Base-by-base conservation (phyloP, 2,888 invertebrate species). In the Pterostichus madidus region DNA sequence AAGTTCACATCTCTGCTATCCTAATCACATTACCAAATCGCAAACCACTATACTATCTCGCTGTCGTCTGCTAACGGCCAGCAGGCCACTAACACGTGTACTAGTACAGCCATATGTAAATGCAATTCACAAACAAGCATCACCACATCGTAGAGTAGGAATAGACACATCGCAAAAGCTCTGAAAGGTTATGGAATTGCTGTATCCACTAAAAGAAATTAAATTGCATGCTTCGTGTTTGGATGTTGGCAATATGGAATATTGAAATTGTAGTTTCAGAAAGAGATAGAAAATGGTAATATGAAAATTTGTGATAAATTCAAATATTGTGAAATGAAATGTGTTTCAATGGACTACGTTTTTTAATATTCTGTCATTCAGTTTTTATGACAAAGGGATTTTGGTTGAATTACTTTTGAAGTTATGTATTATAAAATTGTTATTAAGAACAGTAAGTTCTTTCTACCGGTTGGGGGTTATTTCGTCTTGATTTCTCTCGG, bases 41-140 rank as follows among this genome's bases (percentile, higher is more conserved):
- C 52, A 52, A 52, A 13, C 52, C 10, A 52, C 52, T 13, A 1
- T 52, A 4, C 52, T 52, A 52, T 52, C 13, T 8, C 10, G 11
- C 11, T 2, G 8, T 39, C 13, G 52, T 52, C 13, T 52, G 13
- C n/a, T 52, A 52, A 52, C 39, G 39, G 8, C 52, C n/a, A 52
- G 52, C 52, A 39, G 52, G n/a, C 52, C 52, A 13, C 52, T 39
- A 52, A 13, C 52, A 52, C 52, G 52, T 52, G 52, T 52, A 52
- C 13, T 8, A 13, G 5, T 52, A 6, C 39, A 39, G 52, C 52
- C 52, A 52, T 13, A 13, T 52, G 52, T 52, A 13, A 52, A 52
- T 13, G 13, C 13, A 52, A 52, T 52, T 52, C 13, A n/a, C 11
- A 46, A 11, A 46, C 46, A 46, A 13, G 5, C 52, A 52, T 39